Conservation (phyloP, 2,888 invertebrate genomes). For the Tholera decimalis region DNA sequence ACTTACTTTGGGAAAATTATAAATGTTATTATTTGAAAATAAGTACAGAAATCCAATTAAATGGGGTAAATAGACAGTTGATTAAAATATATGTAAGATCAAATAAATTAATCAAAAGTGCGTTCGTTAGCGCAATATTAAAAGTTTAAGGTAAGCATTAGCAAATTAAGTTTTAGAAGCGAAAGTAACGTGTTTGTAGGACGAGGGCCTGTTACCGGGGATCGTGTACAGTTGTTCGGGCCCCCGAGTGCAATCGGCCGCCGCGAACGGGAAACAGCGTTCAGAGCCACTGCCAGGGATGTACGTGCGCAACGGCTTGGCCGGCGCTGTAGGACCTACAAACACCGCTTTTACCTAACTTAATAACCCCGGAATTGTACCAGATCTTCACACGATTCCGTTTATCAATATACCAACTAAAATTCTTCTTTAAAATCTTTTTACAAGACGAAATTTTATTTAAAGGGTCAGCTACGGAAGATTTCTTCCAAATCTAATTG, state of each 20-base stretch:
- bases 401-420: not conserved
- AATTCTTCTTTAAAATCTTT: not conserved
- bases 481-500: slow-evolving; percentile 35
- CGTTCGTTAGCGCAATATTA: slow-evolving; percentile 61
- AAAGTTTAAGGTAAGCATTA: slow-evolving; percentile 68
- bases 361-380: slow-evolving; percentile 49
- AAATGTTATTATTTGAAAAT: slow-evolving; percentile 7
- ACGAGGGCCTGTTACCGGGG: slow-evolving; percentile 81
- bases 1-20: slow-evolving; percentile 13
- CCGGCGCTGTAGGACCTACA: slow-evolving; percentile 83
- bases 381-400: slow-evolving; percentile 12
- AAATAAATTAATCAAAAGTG: slow-evolving; percentile 58
- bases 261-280: slow-evolving; percentile 83
- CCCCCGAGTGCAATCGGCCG: slow-evolving; percentile 79
- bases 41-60: slow-evolving; percentile 17
- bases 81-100: slow-evolving; percentile 29
- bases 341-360: slow-evolving; percentile 73
- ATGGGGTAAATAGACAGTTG: slow-evolving; percentile 14
- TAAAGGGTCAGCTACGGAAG: slow-evolving; percentile 6
- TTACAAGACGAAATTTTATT: slow-evolving; percentile 2
- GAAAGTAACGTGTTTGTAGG: slow-evolving; percentile 72
- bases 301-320: slow-evolving; percentile 85
- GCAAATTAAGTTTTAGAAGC: slow-evolving; percentile 78
- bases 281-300: slow-evolving; percentile 83
- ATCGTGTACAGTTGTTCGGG: slow-evolving; percentile 86